Conservation (phyloP, 2,797 vertebrate species). For the Morelia viridis region DNA sequence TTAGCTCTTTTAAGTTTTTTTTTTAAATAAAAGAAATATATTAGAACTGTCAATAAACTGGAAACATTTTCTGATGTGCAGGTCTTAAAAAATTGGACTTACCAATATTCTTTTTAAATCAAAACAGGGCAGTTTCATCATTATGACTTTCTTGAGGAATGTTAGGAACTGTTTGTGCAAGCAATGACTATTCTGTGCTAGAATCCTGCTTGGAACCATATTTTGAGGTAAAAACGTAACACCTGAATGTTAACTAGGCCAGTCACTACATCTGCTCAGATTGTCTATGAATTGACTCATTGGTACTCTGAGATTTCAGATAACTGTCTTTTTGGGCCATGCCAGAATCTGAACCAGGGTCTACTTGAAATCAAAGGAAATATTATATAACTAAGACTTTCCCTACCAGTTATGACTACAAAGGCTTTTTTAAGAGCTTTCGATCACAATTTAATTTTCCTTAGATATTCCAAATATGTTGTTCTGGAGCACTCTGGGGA, state of each 20-base stretch:
- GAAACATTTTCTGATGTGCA: constrained; percentile 1
- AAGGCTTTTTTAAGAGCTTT: background rate
- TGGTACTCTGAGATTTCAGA: background rate
- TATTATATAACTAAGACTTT: background rate
- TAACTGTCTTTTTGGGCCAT: background rate
- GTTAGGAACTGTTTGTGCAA: background rate
- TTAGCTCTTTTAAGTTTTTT: background rate
- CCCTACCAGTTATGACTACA: too few species aligned
- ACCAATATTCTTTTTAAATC: background rate
- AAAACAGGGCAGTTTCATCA: background rate
- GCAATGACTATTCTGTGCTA: background rate
- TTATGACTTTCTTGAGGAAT: background rate
- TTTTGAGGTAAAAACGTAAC: background rate
- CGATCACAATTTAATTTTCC: background rate
- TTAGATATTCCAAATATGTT: background rate
- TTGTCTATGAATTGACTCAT: background rate
- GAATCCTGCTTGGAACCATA: background rate
- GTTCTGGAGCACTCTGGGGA: background rate
- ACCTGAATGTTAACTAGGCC: background rate
- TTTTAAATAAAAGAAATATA: constrained; percentile 10
- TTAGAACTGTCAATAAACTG: constrained; percentile 20
- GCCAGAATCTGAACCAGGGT: background rate
- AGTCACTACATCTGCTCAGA: background rate
- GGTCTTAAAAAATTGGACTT: background rate
- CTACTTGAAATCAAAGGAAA: background rate